Conservation (phyloP, 2,888 invertebrate genomes). For the Pyrrhia umbra region DNA sequence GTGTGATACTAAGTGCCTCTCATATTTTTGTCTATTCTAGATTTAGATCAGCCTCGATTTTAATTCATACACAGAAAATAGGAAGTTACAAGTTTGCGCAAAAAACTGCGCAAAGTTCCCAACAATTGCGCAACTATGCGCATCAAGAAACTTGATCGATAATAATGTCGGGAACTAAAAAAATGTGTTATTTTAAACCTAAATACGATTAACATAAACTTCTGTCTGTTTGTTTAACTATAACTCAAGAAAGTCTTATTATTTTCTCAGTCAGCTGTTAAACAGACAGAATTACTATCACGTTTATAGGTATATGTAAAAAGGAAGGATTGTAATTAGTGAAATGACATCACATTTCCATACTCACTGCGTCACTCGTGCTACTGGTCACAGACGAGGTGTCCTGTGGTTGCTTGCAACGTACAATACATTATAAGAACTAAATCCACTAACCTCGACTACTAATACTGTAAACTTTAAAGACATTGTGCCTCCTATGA, state of each 20-base stretch:
- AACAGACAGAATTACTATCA: background rate
- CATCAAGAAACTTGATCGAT: background rate
- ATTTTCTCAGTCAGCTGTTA: too few species aligned
- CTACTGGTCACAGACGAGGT: slow-evolving; percentile 88
- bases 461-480: too few species aligned
- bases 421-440: slow-evolving; percentile 41
- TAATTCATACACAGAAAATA: too few species aligned
- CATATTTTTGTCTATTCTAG: background rate
- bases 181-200: background rate
- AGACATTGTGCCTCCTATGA: too few species aligned
- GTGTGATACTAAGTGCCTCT: background rate
- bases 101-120: background rate
- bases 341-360: slow-evolving; percentile 82
- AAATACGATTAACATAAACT: too few species aligned
- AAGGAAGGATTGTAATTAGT: slow-evolving; percentile 35
- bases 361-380: slow-evolving; percentile 89
- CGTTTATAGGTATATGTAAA: background rate
- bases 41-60: background rate
- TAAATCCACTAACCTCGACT: slow-evolving; percentile 12
- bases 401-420: slow-evolving; percentile 87
- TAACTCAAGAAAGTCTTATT: background rate
- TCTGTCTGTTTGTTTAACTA: background rate
- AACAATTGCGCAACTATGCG: background rate
- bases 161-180: background rate
- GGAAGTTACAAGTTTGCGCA: background rate